phyloP scores from a whole-genome alignment of 2,888 invertebrate species.

The Keiferia lycopersicella region DNA sequence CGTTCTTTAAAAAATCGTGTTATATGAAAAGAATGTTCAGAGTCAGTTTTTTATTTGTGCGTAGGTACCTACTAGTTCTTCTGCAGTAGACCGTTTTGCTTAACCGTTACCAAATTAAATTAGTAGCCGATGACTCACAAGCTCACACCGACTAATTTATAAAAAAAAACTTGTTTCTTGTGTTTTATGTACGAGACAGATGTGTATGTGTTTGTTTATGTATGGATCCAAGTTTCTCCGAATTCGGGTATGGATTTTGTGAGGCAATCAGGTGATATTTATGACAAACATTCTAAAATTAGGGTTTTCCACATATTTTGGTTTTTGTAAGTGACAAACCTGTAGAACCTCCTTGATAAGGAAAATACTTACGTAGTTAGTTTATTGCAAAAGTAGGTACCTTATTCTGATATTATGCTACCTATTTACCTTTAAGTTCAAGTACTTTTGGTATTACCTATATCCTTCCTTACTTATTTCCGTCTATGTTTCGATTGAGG shows the following conservation, averaged over 20 bases:
- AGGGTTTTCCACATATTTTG: not conserved
- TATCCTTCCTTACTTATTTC: no score
- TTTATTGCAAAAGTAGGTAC: no score
- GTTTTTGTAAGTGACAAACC: not conserved
- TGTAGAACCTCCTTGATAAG: not conserved
- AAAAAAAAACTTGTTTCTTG: conserved; percentile 13
- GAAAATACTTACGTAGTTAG: no score
- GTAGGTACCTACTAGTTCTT: no score
- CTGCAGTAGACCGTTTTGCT: not conserved
- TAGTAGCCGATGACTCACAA: conserved; percentile 12
- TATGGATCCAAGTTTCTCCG: not conserved
- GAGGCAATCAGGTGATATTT: not conserved
- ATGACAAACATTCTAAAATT: not conserved
- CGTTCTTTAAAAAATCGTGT: no score
- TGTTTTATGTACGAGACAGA: not conserved
- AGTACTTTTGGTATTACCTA: no score
- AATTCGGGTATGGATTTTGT: not conserved
- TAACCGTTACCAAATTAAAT: conserved; percentile 23
- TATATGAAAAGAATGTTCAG: no score
- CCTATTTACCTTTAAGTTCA: no score
- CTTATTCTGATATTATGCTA: no score
- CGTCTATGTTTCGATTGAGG: no score
- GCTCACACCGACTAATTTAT: not conserved
- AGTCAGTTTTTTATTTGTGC: not conserved
- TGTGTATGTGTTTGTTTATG: not conserved